These are phyloP conservation scores for Oophaga sylvatica DNA, from an alignment of 2,797 vertebrate species.

Conservation along the genomic window DNA sequence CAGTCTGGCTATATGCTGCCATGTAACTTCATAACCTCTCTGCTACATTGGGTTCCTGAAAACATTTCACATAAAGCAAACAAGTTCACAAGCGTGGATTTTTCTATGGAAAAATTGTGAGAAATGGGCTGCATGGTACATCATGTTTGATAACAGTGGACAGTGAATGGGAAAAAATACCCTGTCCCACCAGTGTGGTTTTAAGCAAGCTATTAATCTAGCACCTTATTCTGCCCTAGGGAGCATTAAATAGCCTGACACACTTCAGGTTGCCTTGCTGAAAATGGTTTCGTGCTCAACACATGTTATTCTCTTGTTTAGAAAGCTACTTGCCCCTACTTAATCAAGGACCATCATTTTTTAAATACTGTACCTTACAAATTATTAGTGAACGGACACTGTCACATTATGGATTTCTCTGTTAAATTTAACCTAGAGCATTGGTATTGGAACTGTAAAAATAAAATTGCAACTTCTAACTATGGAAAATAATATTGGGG, in stretches of 20 bases:
- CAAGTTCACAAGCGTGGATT: background rate
- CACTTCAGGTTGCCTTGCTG: slow-evolving; percentile 29
- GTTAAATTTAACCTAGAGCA: background rate
- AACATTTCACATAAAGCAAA: background rate
- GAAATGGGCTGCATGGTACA: background rate
- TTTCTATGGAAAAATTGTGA: background rate
- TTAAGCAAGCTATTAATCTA: slow-evolving; percentile 31
- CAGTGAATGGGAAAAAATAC: background rate
- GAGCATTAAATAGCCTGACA: slow-evolving; percentile 8
- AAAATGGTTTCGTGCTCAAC: slow-evolving; percentile 26
- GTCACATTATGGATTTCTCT: background rate
- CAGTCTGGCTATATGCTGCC: slow-evolving; percentile 13
- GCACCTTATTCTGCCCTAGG: slow-evolving; percentile 11
- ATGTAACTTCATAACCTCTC: slow-evolving; percentile 46
- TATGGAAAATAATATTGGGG: background rate
- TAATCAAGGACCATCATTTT: background rate
- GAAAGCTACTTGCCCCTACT: background rate
- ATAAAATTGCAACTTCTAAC: background rate
- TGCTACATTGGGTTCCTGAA: background rate
- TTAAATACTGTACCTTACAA: background rate
- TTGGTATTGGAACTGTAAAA: background rate
- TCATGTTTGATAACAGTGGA: background rate
- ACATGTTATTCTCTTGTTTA: slow-evolving; percentile 8
- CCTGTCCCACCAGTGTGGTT: slow-evolving; percentile 1
- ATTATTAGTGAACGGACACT: background rate